Evolutionary conservation across 1,140 invertebrate species (phyloP), one percentile per base, ranked within the genome.

Genomic region (Bombus confusus): DNA sequence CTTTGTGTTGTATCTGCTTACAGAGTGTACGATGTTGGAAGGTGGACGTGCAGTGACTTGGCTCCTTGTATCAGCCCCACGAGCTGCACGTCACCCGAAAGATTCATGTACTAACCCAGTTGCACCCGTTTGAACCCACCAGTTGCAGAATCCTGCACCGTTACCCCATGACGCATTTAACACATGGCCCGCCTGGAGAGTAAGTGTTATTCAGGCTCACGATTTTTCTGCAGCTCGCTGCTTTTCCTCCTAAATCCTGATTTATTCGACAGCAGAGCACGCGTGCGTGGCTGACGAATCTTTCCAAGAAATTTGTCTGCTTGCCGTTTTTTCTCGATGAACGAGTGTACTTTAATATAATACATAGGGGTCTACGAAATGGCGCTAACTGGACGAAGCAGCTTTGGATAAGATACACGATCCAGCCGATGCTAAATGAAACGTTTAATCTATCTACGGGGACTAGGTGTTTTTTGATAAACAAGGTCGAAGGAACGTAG

Each of bases 131-230:
- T 88, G 72, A 87, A 82, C 72, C 85, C 78, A 85, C 86, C 86
- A 83, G 89, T 91, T 83, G 88, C 84, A 86, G 85, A 88, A 64
- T 82, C 83, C 85, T 87, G 86, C 89, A 92, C 75, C 84, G 85
- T 90, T 91, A 91, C 86, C 88, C 83, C 84, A 92, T 91, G 91
- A 88, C 90, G 91, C 87, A 89, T 89, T 92, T 93, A 93, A 93
- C 92, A 92, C 90, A 93, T 93, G 93, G 91, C 92, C 88, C 93
- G 90, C 64, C 89, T 92, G 81, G 90, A 92, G 90, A 92, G 91
- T 91, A 94, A 94, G 92, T 93, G 80, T 69, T 52, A 68, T 85
- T 73, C 66, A 84, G 69, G 52, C 59, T 59, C 57, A 69, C 71
- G 25, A 83, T 72, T 43, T 39, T 81, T 39, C 43, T 15, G 15